phyloP scores from a whole-genome alignment of 2,888 invertebrate genomes.

The Drosophila cyrtoloma region DNA sequence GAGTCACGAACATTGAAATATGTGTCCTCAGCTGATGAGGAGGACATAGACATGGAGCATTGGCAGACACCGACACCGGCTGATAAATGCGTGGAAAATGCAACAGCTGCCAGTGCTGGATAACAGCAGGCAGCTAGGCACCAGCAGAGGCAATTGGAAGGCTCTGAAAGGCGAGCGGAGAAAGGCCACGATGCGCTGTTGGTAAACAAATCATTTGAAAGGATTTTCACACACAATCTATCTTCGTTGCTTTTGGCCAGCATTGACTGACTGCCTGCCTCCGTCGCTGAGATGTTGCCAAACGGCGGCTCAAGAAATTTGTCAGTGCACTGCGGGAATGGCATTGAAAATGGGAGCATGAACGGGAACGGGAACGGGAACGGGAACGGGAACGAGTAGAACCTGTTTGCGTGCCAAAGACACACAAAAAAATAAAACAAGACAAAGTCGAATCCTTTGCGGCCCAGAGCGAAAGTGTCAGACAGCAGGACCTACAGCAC shows the following conservation, averaged over 20 bases:
- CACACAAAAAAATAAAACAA: conserved; percentile 16
- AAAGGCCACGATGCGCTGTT: conserved; percentile 63
- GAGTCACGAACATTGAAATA: conserved; percentile 80
- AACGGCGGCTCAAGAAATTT: conserved; percentile 59
- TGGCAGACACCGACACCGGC: conserved; percentile 67
- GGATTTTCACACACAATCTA: conserved; percentile 82
- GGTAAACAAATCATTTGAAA: conserved; percentile 81
- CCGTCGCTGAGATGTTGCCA: conserved; percentile 34
- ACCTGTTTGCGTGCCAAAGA: conserved; percentile 52
- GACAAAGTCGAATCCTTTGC: conserved; percentile 56
- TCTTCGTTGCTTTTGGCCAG: conserved; percentile 65
- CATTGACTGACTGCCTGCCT: conserved; percentile 44
- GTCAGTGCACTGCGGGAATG: conserved; percentile 54
- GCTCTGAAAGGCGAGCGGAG: conserved; percentile 33
- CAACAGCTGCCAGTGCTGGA: conserved; percentile 79
- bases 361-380: background rate
- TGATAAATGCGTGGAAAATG: conserved; percentile 82
- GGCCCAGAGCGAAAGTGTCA: conserved; percentile 63
- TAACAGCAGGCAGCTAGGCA: conserved; percentile 58
- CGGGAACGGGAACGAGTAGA: conserved; percentile 12
- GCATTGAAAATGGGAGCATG: conserved; percentile 16
- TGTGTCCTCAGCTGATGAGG: conserved; percentile 74
- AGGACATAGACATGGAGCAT: conserved; percentile 67
- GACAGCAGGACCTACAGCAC: conserved; percentile 27
- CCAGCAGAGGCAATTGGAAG: conserved; percentile 15